phyloP scores from a whole-genome alignment of 2,797 vertebrate species.

The Nothura maculosa region DNA sequence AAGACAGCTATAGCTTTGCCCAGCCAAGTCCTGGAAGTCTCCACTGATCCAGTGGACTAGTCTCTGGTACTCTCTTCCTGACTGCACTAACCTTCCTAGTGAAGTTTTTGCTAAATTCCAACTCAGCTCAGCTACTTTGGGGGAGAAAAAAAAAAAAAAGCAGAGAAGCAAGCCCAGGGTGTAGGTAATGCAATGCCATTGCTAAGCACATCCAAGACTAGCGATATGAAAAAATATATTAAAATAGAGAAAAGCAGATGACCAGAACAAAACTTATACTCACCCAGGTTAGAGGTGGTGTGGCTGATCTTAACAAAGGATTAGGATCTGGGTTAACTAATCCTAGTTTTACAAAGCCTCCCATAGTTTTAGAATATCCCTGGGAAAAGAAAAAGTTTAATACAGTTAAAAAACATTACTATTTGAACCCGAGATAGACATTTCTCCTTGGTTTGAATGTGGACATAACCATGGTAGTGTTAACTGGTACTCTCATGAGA shows the following conservation, averaged over 20 bases:
- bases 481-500: background rate
- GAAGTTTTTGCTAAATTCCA: background rate
- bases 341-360: conserved; percentile 91
- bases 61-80: background rate
- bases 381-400: conserved; percentile 69
- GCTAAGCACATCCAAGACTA: background rate
- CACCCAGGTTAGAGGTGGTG: conserved; percentile 89
- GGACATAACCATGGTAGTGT: background rate
- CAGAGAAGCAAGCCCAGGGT: background rate
- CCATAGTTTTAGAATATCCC: conserved; percentile 91
- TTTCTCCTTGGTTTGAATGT: background rate
- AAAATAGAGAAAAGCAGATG: background rate
- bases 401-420: background rate
- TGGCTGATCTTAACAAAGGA: conserved; percentile 78
- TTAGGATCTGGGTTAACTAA: conserved; percentile 89
- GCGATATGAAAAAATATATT: background rate
- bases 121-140: no score
- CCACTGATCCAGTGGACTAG: background rate
- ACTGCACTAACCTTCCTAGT: background rate
- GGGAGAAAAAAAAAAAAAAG: background rate
- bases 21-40: background rate
- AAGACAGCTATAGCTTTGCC: background rate
- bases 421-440: background rate
- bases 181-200: background rate
- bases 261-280: conserved; percentile 34